Evolutionary conservation across 2,888 invertebrate genomes (phyloP), one percentile per base, ranked within the genome.

Genomic region (Itoplectis maculator): DNA sequence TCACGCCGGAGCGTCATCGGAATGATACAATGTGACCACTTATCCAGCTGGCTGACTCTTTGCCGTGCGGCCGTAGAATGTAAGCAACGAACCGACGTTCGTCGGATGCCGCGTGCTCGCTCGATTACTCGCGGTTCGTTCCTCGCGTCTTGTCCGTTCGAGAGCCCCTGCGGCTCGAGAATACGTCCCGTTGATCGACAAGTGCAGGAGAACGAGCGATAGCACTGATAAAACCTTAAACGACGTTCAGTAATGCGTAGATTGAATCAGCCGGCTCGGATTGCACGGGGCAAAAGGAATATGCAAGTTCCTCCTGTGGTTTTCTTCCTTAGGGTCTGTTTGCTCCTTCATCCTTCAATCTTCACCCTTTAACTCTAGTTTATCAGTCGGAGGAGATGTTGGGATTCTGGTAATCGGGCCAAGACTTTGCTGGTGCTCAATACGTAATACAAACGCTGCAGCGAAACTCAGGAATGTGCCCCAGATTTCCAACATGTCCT

Each of bases 21-120:
- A 74, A 74, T 73, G 73, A 81, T 81, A 68, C 77, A 81, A 63
- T 69, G 78, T 72, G 72, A 59, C 72, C 72, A 72, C 72, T 72
- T 72, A 72, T 42, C 23, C 72, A 45, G 42, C 45, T 45, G 59
- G 45, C 45, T 45, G 59, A n/a, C 72, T 72, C 59, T 18, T 13
- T n/a, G n/a, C n/a, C n/a, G n/a, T n/a, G 15, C 35, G 29, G 42
- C 23, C 18, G 15, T 45, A 72, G 45, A 59, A 59, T 72, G 72
- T 72, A 72, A 72, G 59, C 72, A 29, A 59, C 15, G 70, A 59
- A 56, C 20, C 42, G 20, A n/a, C 56, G 59, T 47, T 59, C 8
- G 59, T 59, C 45, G 42, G 56, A 29, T 59, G 45, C 45, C 70
- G 15, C 56, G 56, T 13, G 23, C 15, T 35, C n/a, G 72, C 72